Conservation (phyloP, 2,797 vertebrate species). For the Oreochromis grahami region DNA sequence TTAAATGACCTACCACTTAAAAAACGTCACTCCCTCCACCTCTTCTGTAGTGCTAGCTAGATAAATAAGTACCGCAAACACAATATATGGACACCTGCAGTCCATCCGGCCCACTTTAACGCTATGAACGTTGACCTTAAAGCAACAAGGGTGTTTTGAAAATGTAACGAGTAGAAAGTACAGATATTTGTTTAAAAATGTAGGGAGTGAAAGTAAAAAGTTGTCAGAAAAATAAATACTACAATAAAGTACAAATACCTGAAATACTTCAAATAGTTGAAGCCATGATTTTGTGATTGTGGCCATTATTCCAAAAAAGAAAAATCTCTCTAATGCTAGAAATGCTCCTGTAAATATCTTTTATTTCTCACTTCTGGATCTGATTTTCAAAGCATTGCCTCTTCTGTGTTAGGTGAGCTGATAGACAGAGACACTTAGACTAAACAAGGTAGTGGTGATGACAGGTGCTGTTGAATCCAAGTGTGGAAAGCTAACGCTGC, state of each 20-base stretch:
- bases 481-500: constrained; percentile 27
- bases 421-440: constrained; percentile 70
- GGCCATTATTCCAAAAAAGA: neutral
- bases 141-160: neutral
- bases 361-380: constrained; percentile 4
- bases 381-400: constrained; percentile 5
- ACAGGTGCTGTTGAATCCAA: constrained; percentile 56
- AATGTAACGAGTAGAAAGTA: neutral
- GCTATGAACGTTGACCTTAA: neutral
- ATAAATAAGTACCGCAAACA: neutral
- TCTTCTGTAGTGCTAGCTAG: neutral
- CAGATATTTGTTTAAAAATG: neutral
- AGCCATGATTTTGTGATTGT: neutral
- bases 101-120: neutral
- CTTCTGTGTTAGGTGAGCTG: constrained; percentile 44
- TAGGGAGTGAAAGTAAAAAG: neutral
- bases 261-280: neutral
- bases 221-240: neutral
- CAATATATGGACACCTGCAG: neutral
- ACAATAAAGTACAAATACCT: neutral
- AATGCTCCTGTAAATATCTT: neutral
- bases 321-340: neutral
- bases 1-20: neutral
- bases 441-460: constrained; percentile 69
- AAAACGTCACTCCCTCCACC: neutral